Conservation (phyloP, 2,888 invertebrate genomes). For the Caenorhabditis sp. region DNA sequence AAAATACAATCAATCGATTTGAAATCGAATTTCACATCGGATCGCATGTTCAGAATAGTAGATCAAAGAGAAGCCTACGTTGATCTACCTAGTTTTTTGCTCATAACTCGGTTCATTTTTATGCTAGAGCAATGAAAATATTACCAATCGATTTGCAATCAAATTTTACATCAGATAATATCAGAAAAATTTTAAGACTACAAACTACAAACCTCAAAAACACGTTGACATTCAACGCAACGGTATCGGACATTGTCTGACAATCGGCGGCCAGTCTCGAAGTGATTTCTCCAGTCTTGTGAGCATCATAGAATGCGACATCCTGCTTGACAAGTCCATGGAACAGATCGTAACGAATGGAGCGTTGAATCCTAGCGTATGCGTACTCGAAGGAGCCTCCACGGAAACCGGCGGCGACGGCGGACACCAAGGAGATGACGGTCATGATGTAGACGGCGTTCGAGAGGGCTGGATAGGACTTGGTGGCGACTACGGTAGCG, state of each 20-base stretch:
- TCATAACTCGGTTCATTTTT: too few species aligned
- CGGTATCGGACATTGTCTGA: slow-evolving; percentile 84
- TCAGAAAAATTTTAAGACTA: not conserved
- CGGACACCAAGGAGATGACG: slow-evolving; percentile 82
- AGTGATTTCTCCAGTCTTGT: slow-evolving; percentile 84
- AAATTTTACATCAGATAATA: too few species aligned
- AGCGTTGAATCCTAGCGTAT: slow-evolving; percentile 83
- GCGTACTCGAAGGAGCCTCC: slow-evolving; percentile 84
- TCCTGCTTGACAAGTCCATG: slow-evolving; percentile 83
- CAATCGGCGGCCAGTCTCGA: slow-evolving; percentile 85
- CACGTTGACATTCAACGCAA: slow-evolving; percentile 84
- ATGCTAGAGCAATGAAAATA: too few species aligned
- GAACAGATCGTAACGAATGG: slow-evolving; percentile 83
- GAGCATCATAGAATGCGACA: slow-evolving; percentile 84
- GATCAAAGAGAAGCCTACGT: too few species aligned
- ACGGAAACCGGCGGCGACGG: slow-evolving; percentile 83
- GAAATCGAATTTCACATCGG: not conserved
- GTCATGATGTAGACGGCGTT: slow-evolving; percentile 81
- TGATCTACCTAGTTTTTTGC: too few species aligned
- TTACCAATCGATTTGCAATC: too few species aligned
- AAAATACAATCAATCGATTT: too few species aligned
- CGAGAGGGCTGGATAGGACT: slow-evolving; percentile 82
- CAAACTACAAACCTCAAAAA: slow-evolving; percentile 80
- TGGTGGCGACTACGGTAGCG: slow-evolving; percentile 84
- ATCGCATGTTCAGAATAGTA: too few species aligned